These are phyloP conservation scores for Merops nubicus DNA, from an alignment of 2,113 vertebrate genomes.

Conservation along the genomic window DNA sequence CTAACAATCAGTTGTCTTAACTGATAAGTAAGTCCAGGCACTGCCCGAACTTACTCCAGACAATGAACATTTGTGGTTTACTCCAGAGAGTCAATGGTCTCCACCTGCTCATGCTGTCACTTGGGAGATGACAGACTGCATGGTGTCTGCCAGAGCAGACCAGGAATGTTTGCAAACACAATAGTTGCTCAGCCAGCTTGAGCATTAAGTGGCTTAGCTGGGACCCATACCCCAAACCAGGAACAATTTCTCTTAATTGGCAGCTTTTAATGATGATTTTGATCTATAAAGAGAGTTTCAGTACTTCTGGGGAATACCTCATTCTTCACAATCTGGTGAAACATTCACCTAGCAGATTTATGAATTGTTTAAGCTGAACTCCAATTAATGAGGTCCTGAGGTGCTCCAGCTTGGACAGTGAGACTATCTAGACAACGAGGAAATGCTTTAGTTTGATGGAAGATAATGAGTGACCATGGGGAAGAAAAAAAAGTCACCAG, in stretches of 20 bases:
- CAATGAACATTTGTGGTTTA: neutral
- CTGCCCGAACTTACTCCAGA: neutral
- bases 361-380: neutral
- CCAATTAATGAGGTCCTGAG: neutral
- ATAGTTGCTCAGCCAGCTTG: neutral
- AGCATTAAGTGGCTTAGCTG: neutral
- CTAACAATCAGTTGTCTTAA: neutral
- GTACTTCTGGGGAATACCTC: neutral
- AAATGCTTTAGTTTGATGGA: neutral
- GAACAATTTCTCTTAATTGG: neutral
- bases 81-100: fast-evolving
- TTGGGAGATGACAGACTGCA: neutral
- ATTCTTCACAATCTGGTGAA: neutral
- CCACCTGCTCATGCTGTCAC: neutral
- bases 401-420: neutral
- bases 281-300: neutral
- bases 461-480: neutral
- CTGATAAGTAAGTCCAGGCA: neutral
- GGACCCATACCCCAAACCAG: neutral
- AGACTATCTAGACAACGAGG: neutral
- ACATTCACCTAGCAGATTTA: neutral
- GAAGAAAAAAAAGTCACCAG: neutral
- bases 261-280: neutral
- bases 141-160: neutral
- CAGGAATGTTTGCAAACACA: neutral